A percentile compares a stretch with the other conserved stretches of the same genome.
These are phyloP conservation scores for Hemicrepidius hirtus DNA, from an alignment of 2,888 invertebrate species.

Conservation along the genomic window DNA sequence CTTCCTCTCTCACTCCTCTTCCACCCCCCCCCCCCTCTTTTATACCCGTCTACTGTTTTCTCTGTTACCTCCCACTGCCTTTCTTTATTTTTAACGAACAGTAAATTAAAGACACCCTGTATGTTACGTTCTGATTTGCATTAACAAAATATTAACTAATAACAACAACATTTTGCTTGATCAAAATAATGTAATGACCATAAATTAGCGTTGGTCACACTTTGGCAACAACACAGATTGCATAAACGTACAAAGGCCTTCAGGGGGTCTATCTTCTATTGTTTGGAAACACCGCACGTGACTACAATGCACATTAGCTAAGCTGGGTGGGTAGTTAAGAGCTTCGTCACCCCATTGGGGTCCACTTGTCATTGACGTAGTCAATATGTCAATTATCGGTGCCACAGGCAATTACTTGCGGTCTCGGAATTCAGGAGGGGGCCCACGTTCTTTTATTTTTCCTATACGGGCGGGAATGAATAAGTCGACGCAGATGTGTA, in stretches of 20 bases:
- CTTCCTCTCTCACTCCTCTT: no score
- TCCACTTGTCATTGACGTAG: constrained; percentile 67
- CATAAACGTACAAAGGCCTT: constrained; percentile 20
- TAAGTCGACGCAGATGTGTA: not conserved
- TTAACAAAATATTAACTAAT: no score
- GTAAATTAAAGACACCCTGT: no score
- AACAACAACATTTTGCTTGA: no score
- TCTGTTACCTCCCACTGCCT: no score
- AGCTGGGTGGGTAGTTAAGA: constrained; percentile 45
- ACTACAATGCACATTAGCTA: constrained; percentile 47
- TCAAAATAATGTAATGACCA: no score
- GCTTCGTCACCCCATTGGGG: constrained; percentile 47
- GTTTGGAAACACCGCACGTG: constrained; percentile 44
- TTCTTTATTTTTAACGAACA: no score
- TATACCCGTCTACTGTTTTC: no score
- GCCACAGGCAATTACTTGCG: constrained; percentile 68
- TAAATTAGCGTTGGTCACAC: constrained; percentile 1
- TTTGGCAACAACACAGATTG: constrained; percentile 27
- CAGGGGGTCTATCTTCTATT: constrained; percentile 35
- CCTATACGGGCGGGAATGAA: not conserved
- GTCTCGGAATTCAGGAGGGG: constrained; percentile 57
- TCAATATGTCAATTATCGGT: constrained; percentile 70
- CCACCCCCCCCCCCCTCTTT: no score
- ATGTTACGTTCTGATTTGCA: no score
- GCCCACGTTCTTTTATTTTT: constrained; percentile 40